Conservation (phyloP, 2,888 invertebrate genomes). For the Callyntrura sp. region DNA sequence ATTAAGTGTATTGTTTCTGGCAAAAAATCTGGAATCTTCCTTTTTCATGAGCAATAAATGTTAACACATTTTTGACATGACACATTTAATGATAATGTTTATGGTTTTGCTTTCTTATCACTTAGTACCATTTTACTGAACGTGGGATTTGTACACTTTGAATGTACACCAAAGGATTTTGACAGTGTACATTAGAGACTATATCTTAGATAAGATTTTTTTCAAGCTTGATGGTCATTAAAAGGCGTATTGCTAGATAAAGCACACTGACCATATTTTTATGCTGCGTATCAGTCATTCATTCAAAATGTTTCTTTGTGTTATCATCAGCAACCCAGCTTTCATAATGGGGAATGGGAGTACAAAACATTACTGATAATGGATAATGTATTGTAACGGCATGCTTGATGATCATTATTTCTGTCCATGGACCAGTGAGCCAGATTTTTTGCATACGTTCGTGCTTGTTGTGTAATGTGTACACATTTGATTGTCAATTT, state of each 20-base stretch:
- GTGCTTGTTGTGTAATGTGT: no score
- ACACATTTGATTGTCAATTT: background rate
- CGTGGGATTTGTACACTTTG: conserved; percentile 23
- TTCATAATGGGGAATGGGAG: background rate
- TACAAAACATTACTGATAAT: no score
- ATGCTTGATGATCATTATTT: no score
- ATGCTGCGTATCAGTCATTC: background rate
- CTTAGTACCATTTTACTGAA: background rate
- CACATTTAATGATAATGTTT: background rate
- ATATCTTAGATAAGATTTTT: background rate
- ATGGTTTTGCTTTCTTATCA: background rate
- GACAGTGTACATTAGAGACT: background rate
- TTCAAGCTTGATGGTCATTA: background rate
- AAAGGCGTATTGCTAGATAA: background rate
- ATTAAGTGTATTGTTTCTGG: background rate
- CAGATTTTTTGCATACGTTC: no score
- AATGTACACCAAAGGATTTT: background rate
- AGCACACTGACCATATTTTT: background rate
- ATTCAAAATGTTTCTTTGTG: background rate
- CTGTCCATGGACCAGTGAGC: no score
- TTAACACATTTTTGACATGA: background rate
- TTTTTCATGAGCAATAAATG: background rate
- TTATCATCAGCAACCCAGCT: conserved; percentile 12
- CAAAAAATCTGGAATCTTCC: conserved; percentile 6
- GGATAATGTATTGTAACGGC: no score